Conservation (phyloP, 2,888 invertebrate species). For the Acanthoscelides obtectus region DNA sequence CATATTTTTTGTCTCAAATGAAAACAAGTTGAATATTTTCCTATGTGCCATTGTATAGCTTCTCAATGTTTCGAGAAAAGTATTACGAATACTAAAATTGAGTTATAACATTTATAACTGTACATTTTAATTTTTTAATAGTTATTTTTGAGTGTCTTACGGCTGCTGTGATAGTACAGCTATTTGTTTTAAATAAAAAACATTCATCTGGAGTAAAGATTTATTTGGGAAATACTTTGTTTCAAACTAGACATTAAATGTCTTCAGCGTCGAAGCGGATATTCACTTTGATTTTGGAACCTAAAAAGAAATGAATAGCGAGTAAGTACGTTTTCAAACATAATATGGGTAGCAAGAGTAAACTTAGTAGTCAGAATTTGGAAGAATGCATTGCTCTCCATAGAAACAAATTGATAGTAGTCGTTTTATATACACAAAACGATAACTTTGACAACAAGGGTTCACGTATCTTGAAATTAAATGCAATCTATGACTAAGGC, state of each 20-base stretch:
- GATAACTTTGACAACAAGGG: too few species aligned
- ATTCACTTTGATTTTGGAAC: conserved; percentile 9
- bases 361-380: too few species aligned
- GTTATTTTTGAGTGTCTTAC: background rate
- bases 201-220: background rate
- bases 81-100: conserved; percentile 12
- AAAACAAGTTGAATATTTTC: background rate
- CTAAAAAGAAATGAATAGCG: conserved; percentile 9
- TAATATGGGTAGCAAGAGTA: background rate
- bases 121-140: background rate
- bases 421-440: too few species aligned
- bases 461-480: too few species aligned
- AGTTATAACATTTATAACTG: conserved; percentile 16
- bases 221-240: background rate
- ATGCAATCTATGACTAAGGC: too few species aligned
- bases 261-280: background rate
- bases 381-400: too few species aligned
- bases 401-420: too few species aligned
- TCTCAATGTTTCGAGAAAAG: conserved; percentile 8
- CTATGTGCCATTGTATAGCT: conserved; percentile 12
- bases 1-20: conserved; percentile 6
- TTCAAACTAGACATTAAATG: background rate
- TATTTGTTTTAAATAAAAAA: conserved; percentile 28
- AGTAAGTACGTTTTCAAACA: background rate
- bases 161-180: conserved; percentile 25